Conservation (phyloP, 2,113 vertebrate genomes). For the Gavia stellata region DNA sequence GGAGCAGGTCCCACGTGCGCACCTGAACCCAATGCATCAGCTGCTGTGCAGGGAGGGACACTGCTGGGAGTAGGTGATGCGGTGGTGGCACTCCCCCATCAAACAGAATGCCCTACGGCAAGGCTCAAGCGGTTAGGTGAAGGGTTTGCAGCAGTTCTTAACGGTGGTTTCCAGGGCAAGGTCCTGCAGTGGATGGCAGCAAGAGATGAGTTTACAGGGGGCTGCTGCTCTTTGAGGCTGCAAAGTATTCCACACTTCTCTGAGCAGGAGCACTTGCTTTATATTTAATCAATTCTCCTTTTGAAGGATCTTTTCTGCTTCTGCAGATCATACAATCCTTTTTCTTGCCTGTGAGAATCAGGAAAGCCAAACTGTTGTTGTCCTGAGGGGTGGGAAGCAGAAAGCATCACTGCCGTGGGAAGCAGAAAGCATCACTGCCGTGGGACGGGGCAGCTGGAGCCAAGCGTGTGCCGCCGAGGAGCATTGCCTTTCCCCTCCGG, state of each 20-base stretch:
- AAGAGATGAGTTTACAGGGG: neutral
- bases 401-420: neutral
- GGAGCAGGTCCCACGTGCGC: neutral
- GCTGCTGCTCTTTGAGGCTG: neutral
- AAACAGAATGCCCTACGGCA: fast-evolving
- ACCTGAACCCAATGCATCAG: neutral
- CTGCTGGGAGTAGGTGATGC: neutral
- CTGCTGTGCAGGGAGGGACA: neutral
- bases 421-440: neutral
- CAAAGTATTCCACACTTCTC: neutral
- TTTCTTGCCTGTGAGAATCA: fast-evolving
- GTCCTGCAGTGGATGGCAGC: fast-evolving
- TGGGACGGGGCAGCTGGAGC: neutral
- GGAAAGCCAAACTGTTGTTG: neutral
- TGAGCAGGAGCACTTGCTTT: neutral
- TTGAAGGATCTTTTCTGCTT: neutral
- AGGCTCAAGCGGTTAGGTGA: fast-evolving
- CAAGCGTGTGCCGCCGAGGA: neutral
- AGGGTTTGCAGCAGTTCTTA: neutral
- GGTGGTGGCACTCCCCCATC: neutral
- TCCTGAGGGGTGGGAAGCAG: neutral
- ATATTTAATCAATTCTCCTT: neutral
- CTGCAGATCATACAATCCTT: neutral
- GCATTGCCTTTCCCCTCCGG: neutral
- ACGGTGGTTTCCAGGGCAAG: neutral